These are phyloP conservation scores for Anguilla anguilla DNA, from an alignment of 2,797 vertebrate species.

Conservation along the genomic window DNA sequence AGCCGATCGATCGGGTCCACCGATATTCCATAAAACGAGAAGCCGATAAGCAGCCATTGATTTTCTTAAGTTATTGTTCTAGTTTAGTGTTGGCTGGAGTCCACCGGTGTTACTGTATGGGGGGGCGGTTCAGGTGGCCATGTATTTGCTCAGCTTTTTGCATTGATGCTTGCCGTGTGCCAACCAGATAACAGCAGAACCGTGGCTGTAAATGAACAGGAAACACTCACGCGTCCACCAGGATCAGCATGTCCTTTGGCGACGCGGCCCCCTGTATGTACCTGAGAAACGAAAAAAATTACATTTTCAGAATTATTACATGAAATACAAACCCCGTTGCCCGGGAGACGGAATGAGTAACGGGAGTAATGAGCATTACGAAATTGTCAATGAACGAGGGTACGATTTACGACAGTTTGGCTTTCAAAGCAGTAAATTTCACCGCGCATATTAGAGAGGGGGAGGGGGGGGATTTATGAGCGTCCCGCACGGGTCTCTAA, in stretches of 20 bases:
- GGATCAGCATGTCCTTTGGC: constrained; percentile 97
- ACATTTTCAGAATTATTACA: constrained; percentile 35
- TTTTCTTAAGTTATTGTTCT: constrained; percentile 36
- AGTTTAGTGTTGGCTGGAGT: constrained; percentile 32
- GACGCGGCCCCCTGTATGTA: constrained; percentile 98
- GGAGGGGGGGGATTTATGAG: background rate
- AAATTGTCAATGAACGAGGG: background rate
- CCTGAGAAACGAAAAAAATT: constrained; percentile 71
- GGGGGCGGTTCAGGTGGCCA: no score
- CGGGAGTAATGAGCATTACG: background rate
- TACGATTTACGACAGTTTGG: background rate
- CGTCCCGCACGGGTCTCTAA: background rate
- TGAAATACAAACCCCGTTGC: constrained; percentile 32
- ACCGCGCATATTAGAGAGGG: background rate
- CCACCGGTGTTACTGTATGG: background rate
- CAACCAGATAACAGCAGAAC: constrained; percentile 39
- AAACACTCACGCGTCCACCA: constrained; percentile 93
- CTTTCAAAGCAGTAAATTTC: background rate
- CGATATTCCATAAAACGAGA: constrained; percentile 39
- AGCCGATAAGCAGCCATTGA: constrained; percentile 37
- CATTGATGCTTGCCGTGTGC: background rate
- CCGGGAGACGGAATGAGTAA: background rate
- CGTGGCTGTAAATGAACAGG: constrained; percentile 49
- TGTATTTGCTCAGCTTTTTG: no score
- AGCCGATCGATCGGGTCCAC: constrained; percentile 18